These are phyloP conservation scores for Bacillus rossius DNA, from an alignment of 1,140 invertebrate species.

Conservation along the genomic window DNA sequence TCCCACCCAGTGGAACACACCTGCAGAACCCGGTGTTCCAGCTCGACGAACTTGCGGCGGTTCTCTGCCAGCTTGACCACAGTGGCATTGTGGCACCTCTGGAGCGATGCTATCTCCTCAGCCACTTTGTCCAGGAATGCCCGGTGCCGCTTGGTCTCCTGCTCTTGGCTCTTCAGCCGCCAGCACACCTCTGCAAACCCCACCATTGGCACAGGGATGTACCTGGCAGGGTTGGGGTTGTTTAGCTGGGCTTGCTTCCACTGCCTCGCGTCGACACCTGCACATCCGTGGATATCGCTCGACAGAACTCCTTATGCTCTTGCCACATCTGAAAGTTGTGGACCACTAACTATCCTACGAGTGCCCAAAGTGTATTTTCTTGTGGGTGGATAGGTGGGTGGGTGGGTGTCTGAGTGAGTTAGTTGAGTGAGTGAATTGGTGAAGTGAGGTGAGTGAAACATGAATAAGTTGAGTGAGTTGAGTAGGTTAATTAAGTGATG, in stretches of 20 bases:
- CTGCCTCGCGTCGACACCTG: conserved; percentile 46
- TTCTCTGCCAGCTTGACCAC: conserved; percentile 67
- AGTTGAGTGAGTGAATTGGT: too few relatives aligned
- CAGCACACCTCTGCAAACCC: conserved; percentile 83
- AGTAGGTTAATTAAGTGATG: too few relatives aligned
- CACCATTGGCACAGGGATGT: conserved; percentile 89
- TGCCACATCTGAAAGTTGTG: conserved; percentile 26
- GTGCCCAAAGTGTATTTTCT: too few relatives aligned
- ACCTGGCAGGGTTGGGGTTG: conserved; percentile 81
- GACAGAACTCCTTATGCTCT: too few relatives aligned
- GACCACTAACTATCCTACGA: too few relatives aligned
- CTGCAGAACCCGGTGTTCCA: conserved; percentile 71
- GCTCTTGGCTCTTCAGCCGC: conserved; percentile 74
- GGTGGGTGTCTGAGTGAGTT: too few relatives aligned
- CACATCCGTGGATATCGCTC: neutral
- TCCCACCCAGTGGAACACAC: too few relatives aligned
- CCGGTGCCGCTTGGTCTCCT: conserved; percentile 72
- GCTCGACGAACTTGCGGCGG: conserved; percentile 64
- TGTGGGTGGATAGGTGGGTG: too few relatives aligned
- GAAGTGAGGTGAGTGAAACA: too few relatives aligned
- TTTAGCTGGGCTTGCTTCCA: conserved; percentile 90
- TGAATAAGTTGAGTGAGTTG: too few relatives aligned
- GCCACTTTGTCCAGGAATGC: conserved; percentile 68
- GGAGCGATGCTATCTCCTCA: conserved; percentile 67
- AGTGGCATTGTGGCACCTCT: conserved; percentile 63